A percentile compares a stretch with the other conserved stretches of the same genome.
Conservation (phyloP, 2,113 vertebrate genomes). For the Antechinus stuartii region DNA sequence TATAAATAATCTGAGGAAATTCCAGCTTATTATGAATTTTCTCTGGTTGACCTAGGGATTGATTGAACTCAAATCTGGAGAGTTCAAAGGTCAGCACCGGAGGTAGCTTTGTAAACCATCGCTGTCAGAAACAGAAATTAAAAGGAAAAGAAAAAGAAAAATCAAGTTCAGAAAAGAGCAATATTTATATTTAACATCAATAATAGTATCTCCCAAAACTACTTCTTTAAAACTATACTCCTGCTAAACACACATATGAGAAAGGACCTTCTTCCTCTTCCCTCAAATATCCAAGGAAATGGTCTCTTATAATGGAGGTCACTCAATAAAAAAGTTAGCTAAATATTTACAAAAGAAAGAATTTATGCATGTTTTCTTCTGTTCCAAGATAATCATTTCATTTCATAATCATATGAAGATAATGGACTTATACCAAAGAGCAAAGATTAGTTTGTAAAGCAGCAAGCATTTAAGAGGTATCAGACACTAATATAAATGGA, state of each 20-base stretch:
- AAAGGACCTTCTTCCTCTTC: not conserved
- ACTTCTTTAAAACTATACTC: conserved; percentile 35
- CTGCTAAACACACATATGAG: conserved; percentile 34
- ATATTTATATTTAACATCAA: conserved; percentile 27
- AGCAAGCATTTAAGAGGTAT: conserved; percentile 19
- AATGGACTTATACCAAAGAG: not conserved
- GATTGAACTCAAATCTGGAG: conserved; percentile 98
- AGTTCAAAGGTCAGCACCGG: conserved; percentile 98
- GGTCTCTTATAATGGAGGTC: conserved; percentile 6
- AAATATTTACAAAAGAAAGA: not conserved
- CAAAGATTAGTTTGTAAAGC: not conserved
- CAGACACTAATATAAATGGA: conserved; percentile 18
- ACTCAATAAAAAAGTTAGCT: conserved; percentile 17
- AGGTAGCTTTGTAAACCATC: conserved; percentile 97
- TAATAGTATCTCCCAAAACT: conserved; percentile 24
- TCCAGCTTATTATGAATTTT: conserved; percentile 99
- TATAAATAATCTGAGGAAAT: conserved; percentile 94
- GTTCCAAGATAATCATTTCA: conserved; percentile 9
- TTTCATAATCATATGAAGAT: not conserved
- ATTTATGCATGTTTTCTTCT: not conserved
- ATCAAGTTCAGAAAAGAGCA: conserved; percentile 54
- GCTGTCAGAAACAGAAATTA: conserved; percentile 83
- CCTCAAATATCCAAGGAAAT: conserved; percentile 34
- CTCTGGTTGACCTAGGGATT: conserved; percentile 96
- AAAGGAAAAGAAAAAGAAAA: conserved; percentile 43